Percentiles rank a stretch among this genome's conserved stretches.
These are phyloP conservation scores for Forbesichthys agassizii DNA, from an alignment of 2,113 vertebrate species.

Conservation along the genomic window DNA sequence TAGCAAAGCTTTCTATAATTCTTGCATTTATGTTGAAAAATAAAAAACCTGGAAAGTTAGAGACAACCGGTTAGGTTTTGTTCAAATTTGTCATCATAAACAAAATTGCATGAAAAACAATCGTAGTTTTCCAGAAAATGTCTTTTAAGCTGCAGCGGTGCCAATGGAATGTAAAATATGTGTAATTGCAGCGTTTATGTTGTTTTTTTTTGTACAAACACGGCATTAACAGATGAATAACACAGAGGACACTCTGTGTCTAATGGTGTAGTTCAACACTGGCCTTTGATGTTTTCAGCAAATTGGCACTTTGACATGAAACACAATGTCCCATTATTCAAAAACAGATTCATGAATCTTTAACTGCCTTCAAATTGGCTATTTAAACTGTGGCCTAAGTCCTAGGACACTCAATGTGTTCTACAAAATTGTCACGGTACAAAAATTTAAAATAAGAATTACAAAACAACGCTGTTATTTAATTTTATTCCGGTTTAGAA, in stretches of 20 bases:
- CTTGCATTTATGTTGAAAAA: neutral
- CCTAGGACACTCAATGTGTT: no score
- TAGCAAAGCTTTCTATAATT: neutral
- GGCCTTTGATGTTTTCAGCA: slow-evolving; percentile 26
- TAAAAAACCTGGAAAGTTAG: neutral
- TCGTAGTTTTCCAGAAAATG: neutral
- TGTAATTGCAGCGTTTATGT: slow-evolving; percentile 17
- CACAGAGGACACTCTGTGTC: neutral
- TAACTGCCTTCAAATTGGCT: neutral
- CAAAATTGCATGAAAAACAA: neutral
- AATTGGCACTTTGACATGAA: slow-evolving; percentile 37
- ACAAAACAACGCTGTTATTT: no score
- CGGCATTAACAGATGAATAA: slow-evolving; percentile 16
- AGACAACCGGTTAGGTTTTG: neutral
- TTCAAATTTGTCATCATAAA: neutral
- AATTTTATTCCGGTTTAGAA: no score
- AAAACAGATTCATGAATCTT: slow-evolving; percentile 5
- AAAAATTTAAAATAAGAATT: neutral
- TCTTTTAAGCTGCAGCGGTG: neutral
- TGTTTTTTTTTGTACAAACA: slow-evolving; percentile 9
- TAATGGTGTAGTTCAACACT: slow-evolving; percentile 8
- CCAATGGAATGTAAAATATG: neutral
- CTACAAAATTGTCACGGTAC: neutral
- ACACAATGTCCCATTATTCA: slow-evolving; percentile 28
- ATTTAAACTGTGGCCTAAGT: neutral